These are phyloP conservation scores for Trileptium ribeirensis DNA, from an alignment of 2,888 invertebrate species.

Conservation along the genomic window DNA sequence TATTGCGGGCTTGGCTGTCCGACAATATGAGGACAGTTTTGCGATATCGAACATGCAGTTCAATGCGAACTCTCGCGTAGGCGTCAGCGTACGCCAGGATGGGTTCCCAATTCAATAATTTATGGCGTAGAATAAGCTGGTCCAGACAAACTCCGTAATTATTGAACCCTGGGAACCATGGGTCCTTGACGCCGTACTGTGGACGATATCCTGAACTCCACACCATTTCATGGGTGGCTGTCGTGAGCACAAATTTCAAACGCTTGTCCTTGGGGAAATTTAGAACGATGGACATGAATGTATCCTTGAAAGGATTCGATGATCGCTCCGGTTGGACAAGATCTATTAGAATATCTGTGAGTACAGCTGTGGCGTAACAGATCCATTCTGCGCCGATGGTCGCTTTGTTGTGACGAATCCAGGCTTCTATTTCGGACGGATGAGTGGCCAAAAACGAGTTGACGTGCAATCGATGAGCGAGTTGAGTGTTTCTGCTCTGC, in stretches of 20 bases:
- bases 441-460: not conserved
- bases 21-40: not conserved
- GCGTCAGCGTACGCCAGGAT: not conserved
- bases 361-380: not conserved
- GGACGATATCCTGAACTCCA: not conserved
- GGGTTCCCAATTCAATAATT: not conserved
- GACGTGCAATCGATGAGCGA: not conserved
- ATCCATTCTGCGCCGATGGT: not conserved
- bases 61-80: not conserved
- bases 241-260: not conserved
- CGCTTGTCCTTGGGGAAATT: not conserved
- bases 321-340: not conserved
- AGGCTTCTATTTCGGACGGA: not conserved
- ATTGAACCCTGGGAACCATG: not conserved
- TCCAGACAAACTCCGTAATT: not conserved
- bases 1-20: not conserved
- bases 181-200: not conserved
- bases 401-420: not conserved
- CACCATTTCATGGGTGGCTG: not conserved
- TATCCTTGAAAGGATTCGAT: not conserved
- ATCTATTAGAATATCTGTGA: not conserved
- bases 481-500: not conserved
- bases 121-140: not conserved
- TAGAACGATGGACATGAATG: not conserved
- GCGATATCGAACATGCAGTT: not conserved